Base-by-base conservation (phyloP, 2,888 invertebrate species). In the Danaus chrysippus region DNA sequence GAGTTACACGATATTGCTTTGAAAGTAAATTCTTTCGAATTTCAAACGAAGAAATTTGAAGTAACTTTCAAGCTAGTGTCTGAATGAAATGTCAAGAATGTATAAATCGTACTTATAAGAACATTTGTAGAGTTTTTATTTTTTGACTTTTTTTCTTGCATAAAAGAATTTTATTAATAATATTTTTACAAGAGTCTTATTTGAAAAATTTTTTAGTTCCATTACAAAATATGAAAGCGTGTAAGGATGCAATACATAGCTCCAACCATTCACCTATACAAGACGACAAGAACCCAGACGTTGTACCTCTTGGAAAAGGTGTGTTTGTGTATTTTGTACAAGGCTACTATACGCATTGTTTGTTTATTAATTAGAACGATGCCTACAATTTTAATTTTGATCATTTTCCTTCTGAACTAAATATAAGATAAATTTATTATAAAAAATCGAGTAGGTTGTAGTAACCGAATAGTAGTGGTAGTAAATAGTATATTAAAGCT, bases 211-310 rank as follows among this genome's bases (percentile, higher is more conserved):
- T 81, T 81, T 67, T 77, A 88, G 88, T 84, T 61, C 87, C 89
- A 12, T 70, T 84, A 71, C 88, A 88, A 73, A 81, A 84, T 15
- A 81, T 81, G 75, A 91, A 91, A 71, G 81, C 83, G n/a, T 85
- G 94, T 82, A 95, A 95, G 86, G 94, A 93, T 68, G 92, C 93
- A 61, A 86, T 94, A 79, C 94, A 94, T 71, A 86, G 93, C 73
- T 75, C 77, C 11, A 84, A 84, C 73, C 87, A 88, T 71, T 89
- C 91, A 10, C 91, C 93, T 17, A 94, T 95, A 77, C 93, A 95
- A 74, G 97, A 97, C 78, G 97, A 97, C 85, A 95, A 94, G 82
- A 97, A 97, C 91, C 97, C 97, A 41, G 97, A 97, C 81, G 96
- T 97, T 69, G 95, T 97, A 65, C 96, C 97, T 41, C 94, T 95